phyloP scores from a whole-genome alignment of 2,888 invertebrate species.

The Aspidiotus rigidus region DNA sequence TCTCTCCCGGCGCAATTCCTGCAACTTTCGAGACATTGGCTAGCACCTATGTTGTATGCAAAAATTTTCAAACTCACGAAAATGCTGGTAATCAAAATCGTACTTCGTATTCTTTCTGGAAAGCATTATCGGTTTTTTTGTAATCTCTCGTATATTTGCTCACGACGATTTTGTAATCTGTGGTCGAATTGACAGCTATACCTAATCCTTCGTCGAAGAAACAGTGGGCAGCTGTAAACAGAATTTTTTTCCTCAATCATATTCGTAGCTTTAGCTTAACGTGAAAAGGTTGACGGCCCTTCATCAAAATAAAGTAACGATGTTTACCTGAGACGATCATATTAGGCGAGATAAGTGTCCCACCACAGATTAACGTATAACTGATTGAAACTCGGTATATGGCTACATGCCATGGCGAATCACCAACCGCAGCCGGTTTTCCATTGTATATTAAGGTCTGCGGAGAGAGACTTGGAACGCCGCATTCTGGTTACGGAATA shows the following conservation, averaged over 20 bases:
- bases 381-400: neutral
- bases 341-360: constrained; percentile 16
- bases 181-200: neutral
- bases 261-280: no score
- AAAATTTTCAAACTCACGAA: no score
- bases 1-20: no score
- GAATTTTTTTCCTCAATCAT: neutral
- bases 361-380: constrained; percentile 21
- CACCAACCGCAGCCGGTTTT: constrained; percentile 7
- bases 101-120: constrained; percentile 18
- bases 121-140: constrained; percentile 10
- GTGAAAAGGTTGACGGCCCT: no score
- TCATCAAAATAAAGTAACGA: no score
- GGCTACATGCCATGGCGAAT: constrained; percentile 26
- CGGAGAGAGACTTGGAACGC: neutral
- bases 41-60: no score
- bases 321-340: constrained; percentile 20
- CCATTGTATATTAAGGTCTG: constrained; percentile 13
- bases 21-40: no score
- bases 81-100: neutral
- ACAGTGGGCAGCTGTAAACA: constrained; percentile 28
- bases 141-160: constrained; percentile 23
- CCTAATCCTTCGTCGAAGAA: constrained; percentile 8
- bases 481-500: constrained; percentile 17
- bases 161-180: constrained; percentile 20